Evolutionary conservation across 1,140 invertebrate genomes (phyloP), one percentile per base, ranked within the genome.

Genomic region (Idris sp.): DNA sequence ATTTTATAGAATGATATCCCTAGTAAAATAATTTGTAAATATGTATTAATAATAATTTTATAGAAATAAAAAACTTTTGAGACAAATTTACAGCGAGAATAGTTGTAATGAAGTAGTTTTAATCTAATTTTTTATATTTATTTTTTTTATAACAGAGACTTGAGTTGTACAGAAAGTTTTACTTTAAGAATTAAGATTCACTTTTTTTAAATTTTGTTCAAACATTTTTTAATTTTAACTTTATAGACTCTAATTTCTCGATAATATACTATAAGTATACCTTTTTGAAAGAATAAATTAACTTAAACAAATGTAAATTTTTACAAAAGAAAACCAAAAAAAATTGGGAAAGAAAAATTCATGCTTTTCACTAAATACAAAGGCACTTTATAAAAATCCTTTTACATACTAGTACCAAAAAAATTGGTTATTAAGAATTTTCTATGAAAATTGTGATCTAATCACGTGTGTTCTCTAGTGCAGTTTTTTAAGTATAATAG

Each of bases 381-480:
- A 58, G 56, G 44, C 56, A 68, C 48, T 54, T 68, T 62, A 62
- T 56, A 53, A 62, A 26, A 30, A 48, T 71, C 64, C 28, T 68
- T 72, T 78, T 64, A 62, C 72, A 77, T 79, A 67, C 35, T 16
- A 30, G 2, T 2, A 74, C 15, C 18, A 25, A 10, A 33, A 25
- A 53, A 61, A 53, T 74, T 79, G 77, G 41, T 75, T 76, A 56
- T 35, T 79, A 75, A 78, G 61, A 74, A 81, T 77, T 76, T 78
- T 79, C 49, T 76, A 74, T 72, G 74, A 81, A 65, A 74, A 72
- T 41, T 58, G 36, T 74, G 74, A 79, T 81, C 74, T 41, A 62
- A 71, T 77, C 75, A 72, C 74, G 79, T 78, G 80, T 81, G 80
- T 82, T 82, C 79, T 78, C 71, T 69, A 61, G 67, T 62, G 65